Percentiles rank a stretch among this genome's conserved stretches.
These are phyloP conservation scores for Carcina quercana DNA, from an alignment of 2,888 invertebrate species.

Conservation along the genomic window DNA sequence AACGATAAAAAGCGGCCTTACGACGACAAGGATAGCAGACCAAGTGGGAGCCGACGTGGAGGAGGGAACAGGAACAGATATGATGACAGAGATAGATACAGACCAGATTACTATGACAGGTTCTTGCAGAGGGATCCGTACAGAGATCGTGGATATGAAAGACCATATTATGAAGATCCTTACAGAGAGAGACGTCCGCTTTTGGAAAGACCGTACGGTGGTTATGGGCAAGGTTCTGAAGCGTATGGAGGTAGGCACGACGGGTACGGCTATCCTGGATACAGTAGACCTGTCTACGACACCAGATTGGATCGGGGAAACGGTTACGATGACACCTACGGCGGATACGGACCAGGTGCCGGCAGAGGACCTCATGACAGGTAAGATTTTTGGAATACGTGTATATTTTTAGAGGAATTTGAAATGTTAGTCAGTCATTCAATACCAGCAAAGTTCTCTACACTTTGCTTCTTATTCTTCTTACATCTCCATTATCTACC, in stretches of 20 bases:
- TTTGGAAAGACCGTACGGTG: conserved; percentile 38
- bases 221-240: no score
- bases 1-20: conserved; percentile 33
- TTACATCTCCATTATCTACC: no score
- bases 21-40: conserved; percentile 17
- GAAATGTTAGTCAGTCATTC: no score
- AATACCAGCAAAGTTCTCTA: no score
- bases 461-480: no score
- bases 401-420: no score
- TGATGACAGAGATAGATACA: conserved; percentile 55
- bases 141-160: conserved; percentile 30
- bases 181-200: conserved; percentile 45
- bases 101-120: conserved; percentile 60
- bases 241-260: conserved; percentile 37
- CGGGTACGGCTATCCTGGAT: conserved; percentile 29
- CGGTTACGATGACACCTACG: conserved; percentile 45
- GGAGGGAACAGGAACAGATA: conserved; percentile 41
- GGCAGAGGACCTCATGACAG: conserved; percentile 63
- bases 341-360: conserved; percentile 45
- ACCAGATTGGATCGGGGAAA: conserved; percentile 32
- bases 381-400: conserved; percentile 27
- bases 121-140: conserved; percentile 50
- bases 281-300: conserved; percentile 41
- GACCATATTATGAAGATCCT: conserved; percentile 38
- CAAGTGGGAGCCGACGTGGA: conserved; percentile 30